These are phyloP conservation scores for Dicerorhinus sumatrensis DNA, from an alignment of 2,113 vertebrate species.

Conservation along the genomic window DNA sequence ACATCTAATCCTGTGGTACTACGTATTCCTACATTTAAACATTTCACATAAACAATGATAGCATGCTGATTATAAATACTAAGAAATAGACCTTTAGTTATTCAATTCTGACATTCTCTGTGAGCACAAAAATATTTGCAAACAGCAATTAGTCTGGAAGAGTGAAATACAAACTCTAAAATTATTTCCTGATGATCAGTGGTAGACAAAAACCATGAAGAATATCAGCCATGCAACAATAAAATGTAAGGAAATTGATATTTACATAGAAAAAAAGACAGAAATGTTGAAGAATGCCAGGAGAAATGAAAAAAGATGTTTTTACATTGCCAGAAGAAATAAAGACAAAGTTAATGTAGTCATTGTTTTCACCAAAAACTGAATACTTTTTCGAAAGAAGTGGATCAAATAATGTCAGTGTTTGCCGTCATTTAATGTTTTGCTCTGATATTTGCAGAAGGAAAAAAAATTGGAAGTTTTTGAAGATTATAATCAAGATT, in stretches of 20 bases:
- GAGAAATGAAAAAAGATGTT: background rate
- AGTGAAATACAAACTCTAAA: background rate
- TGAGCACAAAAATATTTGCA: background rate
- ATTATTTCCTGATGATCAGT: background rate
- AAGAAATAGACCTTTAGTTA: background rate
- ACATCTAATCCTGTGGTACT: background rate
- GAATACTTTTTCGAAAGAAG: background rate
- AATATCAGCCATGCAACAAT: background rate
- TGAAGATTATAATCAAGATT: background rate
- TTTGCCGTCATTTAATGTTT: background rate
- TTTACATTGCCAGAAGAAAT: background rate
- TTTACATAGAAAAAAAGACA: background rate
- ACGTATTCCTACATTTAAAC: background rate
- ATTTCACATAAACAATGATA: background rate
- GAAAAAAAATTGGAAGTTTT: background rate
- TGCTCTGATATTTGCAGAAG: background rate
- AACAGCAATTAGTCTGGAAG: background rate
- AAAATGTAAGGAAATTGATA: background rate
- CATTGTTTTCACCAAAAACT: background rate
- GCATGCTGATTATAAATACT: background rate
- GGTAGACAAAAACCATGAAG: background rate
- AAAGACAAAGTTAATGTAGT: background rate
- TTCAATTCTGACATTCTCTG: background rate
- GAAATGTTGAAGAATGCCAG: background rate
- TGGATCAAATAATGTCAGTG: background rate